These are phyloP conservation scores for Orius insidiosus DNA, from an alignment of 1,140 invertebrate genomes.

Conservation along the genomic window DNA sequence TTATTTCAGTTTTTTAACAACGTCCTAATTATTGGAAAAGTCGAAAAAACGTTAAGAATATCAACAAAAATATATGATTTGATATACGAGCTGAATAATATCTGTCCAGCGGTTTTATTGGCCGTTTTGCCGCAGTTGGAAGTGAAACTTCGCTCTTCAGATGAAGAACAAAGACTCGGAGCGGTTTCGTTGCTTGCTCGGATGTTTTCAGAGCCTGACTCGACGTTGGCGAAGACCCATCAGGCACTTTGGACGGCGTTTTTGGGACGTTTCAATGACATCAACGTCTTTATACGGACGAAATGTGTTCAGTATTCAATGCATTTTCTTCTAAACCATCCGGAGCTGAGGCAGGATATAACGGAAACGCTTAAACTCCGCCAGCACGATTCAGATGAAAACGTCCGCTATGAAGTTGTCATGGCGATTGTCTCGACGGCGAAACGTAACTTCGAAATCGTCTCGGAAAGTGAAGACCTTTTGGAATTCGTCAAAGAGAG, in stretches of 20 bases:
- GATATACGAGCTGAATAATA: slow-evolving; percentile 91
- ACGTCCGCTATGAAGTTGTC: slow-evolving; percentile 83
- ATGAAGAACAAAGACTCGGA: slow-evolving; percentile 35
- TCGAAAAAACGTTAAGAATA: slow-evolving; percentile 62
- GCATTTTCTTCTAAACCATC: slow-evolving; percentile 92
- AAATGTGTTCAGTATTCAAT: slow-evolving; percentile 95
- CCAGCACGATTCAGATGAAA: slow-evolving; percentile 90
- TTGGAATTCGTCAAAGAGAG: slow-evolving; percentile 88
- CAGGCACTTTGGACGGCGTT: slow-evolving; percentile 72
- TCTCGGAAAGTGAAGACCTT: slow-evolving; percentile 77
- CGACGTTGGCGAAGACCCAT: slow-evolving; percentile 72
- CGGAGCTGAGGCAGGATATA: slow-evolving; percentile 76
- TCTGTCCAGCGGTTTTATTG: slow-evolving; percentile 72
- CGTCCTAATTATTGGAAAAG: slow-evolving; percentile 78
- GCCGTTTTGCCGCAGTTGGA: slow-evolving; percentile 87
- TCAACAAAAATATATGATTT: slow-evolving; percentile 80
- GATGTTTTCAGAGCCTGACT: slow-evolving; percentile 94
- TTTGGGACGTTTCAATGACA: slow-evolving; percentile 88
- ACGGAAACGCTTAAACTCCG: slow-evolving; percentile 72
- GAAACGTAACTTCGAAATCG: slow-evolving; percentile 76
- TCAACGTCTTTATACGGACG: slow-evolving; percentile 74
- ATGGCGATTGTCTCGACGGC: slow-evolving; percentile 91
- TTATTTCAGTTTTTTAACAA: slow-evolving; percentile 89
- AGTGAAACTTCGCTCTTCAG: slow-evolving; percentile 36
- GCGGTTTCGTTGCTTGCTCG: slow-evolving; percentile 81